Conservation (phyloP, 2,113 vertebrate species). For the Casuarius casuarius region DNA sequence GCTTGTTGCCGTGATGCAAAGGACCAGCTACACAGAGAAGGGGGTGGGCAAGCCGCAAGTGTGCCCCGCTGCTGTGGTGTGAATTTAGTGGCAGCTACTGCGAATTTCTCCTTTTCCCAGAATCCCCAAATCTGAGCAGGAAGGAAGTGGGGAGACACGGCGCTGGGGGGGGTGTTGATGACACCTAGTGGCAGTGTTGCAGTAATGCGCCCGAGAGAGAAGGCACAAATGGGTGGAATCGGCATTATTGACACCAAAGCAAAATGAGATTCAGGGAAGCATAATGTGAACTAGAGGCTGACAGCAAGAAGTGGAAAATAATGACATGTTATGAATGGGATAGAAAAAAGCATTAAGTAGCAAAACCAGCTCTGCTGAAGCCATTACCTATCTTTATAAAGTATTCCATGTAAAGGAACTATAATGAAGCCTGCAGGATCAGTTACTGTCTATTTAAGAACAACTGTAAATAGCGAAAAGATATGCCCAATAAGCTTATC, state of each 20-base stretch:
- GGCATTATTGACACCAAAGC: background rate
- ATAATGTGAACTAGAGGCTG: background rate
- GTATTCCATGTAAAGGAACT: background rate
- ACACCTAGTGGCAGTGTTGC: conserved; percentile 38
- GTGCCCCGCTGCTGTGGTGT: background rate
- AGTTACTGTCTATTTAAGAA: background rate
- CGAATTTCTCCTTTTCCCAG: background rate
- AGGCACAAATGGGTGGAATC: fast-evolving
- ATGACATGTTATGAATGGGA: background rate
- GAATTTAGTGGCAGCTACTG: background rate
- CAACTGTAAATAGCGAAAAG: background rate
- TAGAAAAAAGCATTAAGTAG: background rate
- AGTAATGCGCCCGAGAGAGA: background rate
- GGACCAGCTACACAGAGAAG: background rate
- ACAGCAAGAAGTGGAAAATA: background rate
- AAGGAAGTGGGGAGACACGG: fast-evolving
- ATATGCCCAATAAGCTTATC: background rate
- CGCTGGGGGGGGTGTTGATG: background rate
- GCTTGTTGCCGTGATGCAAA: background rate
- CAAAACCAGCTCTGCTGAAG: background rate
- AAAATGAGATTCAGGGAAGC: background rate
- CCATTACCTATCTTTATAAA: background rate
- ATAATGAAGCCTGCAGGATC: background rate
- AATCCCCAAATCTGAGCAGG: background rate
- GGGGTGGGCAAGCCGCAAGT: background rate